Conservation (phyloP, 2,888 invertebrate genomes). For the Phymatocera aterrima region DNA sequence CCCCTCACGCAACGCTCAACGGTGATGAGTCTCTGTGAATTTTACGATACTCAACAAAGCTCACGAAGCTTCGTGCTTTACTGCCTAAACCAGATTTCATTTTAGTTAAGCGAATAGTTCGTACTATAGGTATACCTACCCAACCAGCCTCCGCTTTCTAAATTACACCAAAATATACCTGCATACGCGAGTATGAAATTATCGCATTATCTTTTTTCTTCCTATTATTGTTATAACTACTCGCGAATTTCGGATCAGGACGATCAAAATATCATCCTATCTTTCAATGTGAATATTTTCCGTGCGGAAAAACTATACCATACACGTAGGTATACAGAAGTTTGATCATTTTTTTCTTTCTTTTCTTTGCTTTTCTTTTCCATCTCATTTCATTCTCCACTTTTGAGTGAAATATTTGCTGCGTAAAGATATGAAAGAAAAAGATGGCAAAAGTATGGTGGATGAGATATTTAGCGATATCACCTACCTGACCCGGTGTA, state of each 20-base stretch:
- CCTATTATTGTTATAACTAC: too few relatives aligned
- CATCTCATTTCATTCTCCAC: too few relatives aligned
- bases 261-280: too few relatives aligned
- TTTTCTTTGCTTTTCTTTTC: too few relatives aligned
- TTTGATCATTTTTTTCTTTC: too few relatives aligned
- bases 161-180: neutral
- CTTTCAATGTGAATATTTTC: too few relatives aligned
- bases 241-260: too few relatives aligned
- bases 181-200: neutral
- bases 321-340: too few relatives aligned
- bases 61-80: conserved; percentile 34
- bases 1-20: conserved; percentile 15
- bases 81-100: conserved; percentile 39
- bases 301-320: too few relatives aligned
- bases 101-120: conserved; percentile 43
- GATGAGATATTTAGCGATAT: neutral
- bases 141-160: neutral
- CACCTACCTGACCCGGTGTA: neutral
- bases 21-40: conserved; percentile 44
- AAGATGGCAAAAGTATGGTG: neutral
- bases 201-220: neutral
- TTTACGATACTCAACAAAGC: conserved; percentile 43
- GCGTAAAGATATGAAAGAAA: too few relatives aligned
- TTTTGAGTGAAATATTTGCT: too few relatives aligned
- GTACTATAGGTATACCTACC: too few relatives aligned